A percentile compares a stretch with the other conserved stretches of the same genome.
These are phyloP conservation scores for Tridacna gigas DNA, from an alignment of 2,888 invertebrate genomes.

Conservation along the genomic window DNA sequence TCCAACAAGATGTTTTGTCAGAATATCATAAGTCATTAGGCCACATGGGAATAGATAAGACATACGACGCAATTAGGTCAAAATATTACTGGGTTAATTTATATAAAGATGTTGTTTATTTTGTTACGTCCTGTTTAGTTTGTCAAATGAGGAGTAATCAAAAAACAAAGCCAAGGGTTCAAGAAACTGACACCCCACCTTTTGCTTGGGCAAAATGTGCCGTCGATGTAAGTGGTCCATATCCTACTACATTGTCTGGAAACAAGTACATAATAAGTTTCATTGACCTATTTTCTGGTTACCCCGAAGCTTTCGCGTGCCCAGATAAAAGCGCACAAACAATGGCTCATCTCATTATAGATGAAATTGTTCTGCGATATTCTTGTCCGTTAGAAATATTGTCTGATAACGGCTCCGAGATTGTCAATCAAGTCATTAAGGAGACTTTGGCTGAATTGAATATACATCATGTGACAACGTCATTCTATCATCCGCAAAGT, in stretches of 20 bases:
- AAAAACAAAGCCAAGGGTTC: background rate
- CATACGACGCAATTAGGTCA: slow-evolving; percentile 9
- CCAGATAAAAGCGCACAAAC: slow-evolving; percentile 40
- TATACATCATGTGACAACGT: slow-evolving; percentile 37
- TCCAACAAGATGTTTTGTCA: slow-evolving; percentile 1
- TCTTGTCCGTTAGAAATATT: slow-evolving; percentile 37
- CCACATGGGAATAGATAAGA: slow-evolving; percentile 13
- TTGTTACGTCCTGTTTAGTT: background rate
- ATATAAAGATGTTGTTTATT: background rate
- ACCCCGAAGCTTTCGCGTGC: slow-evolving; percentile 36
- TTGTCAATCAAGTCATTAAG: slow-evolving; percentile 21
- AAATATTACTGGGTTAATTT: slow-evolving; percentile 15
- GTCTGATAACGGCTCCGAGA: slow-evolving; percentile 44
- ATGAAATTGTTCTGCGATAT: slow-evolving; percentile 42
- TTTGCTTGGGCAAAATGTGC: slow-evolving; percentile 8
- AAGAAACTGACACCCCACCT: slow-evolving; percentile 14
- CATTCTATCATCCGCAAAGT: slow-evolving; percentile 24
- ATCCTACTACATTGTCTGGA: background rate
- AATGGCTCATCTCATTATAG: slow-evolving; percentile 33
- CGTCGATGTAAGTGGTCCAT: slow-evolving; percentile 33
- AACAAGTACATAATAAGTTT: slow-evolving; percentile 16
- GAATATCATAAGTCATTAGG: background rate
- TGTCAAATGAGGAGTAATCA: slow-evolving; percentile 11
- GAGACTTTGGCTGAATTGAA: slow-evolving; percentile 37
- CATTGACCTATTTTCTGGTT: slow-evolving; percentile 32